Evolutionary conservation across 2,888 invertebrate genomes (phyloP).

Genomic region (Agrotis puta): DNA sequence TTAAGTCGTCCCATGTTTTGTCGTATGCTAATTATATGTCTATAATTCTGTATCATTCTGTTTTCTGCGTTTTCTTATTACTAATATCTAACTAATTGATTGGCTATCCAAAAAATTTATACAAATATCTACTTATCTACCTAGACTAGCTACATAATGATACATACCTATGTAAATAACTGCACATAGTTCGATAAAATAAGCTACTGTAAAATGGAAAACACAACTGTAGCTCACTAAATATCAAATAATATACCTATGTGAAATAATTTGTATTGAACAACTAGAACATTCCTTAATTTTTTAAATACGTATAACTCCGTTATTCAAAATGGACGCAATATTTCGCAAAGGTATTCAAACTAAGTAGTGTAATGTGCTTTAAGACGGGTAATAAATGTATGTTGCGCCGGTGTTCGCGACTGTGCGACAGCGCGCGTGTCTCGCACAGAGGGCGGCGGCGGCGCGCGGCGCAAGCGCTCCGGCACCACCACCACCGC

Average conservation of each 20-base stretch:
- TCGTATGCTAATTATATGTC: constrained; percentile 16
- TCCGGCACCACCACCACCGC: constrained; percentile 95
- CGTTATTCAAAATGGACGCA: constrained; percentile 23
- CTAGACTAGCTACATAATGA: constrained; percentile 1
- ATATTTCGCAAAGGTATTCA: constrained; percentile 53
- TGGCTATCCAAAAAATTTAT: constrained; percentile 33
- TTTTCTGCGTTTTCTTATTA: constrained; percentile 4
- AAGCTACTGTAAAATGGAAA: constrained; percentile 12
- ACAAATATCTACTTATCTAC: background rate
- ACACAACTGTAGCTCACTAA: constrained; percentile 35
- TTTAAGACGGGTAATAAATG: constrained; percentile 69
- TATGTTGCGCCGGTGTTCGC: constrained; percentile 63
- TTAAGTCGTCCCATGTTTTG: constrained; percentile 1
- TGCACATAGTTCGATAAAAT: constrained; percentile 27
- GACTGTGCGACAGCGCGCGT: constrained; percentile 70
- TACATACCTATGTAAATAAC: constrained; percentile 36
- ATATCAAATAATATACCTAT: constrained; percentile 44
- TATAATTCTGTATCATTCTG: constrained; percentile 13
- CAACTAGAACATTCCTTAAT: constrained; percentile 1
- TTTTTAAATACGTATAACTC: constrained; percentile 12
- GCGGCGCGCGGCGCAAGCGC: constrained; percentile 93
- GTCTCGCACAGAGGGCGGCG: constrained; percentile 82
- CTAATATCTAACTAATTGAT: constrained; percentile 44
- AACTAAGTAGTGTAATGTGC: constrained; percentile 56
- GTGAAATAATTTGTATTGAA: constrained; percentile 51